These are phyloP conservation scores for Neotoma lepida DNA, from an alignment of 2,113 vertebrate species.

Conservation along the genomic window DNA sequence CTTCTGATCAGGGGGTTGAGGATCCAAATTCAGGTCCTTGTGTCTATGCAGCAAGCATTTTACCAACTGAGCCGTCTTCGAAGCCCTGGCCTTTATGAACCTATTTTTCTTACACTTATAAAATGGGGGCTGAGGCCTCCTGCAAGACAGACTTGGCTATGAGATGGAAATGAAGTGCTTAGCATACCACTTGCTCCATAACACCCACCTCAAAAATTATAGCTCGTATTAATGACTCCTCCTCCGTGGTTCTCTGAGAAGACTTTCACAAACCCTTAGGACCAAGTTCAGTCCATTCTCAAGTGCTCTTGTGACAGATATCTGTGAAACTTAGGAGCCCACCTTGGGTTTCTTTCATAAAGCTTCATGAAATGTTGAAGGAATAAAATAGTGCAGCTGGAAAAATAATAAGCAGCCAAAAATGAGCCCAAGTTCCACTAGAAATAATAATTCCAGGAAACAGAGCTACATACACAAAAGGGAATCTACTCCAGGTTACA, in stretches of 20 bases:
- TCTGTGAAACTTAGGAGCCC: not conserved
- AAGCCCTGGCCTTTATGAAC: not conserved
- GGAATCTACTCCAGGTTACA: slow-evolving; percentile 55
- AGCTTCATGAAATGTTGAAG: slow-evolving; percentile 50
- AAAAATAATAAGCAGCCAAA: slow-evolving; percentile 66
- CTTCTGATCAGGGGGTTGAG: not conserved
- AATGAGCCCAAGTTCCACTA: slow-evolving; percentile 50
- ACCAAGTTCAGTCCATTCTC: not conserved
- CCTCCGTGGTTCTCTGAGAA: not conserved
- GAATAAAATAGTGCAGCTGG: slow-evolving; percentile 62
- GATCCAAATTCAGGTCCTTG: not conserved
- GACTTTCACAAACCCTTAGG: not conserved
- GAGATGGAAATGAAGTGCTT: not conserved
- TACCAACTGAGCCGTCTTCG: not conserved
- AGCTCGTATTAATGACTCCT: not conserved
- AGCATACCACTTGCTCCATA: not conserved
- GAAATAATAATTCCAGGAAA: slow-evolving; percentile 76
- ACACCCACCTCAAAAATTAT: not conserved
- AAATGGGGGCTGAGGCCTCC: not conserved
- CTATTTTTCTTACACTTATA: not conserved
- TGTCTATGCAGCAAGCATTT: not conserved
- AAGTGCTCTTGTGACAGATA: not conserved
- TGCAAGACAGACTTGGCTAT: not conserved
- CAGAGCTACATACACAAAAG: not conserved
- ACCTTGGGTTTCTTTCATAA: slow-evolving; percentile 39